Evolutionary conservation across 2,888 invertebrate species (phyloP), one percentile per base, ranked within the genome.

Genomic region (Sesamia inferens): DNA sequence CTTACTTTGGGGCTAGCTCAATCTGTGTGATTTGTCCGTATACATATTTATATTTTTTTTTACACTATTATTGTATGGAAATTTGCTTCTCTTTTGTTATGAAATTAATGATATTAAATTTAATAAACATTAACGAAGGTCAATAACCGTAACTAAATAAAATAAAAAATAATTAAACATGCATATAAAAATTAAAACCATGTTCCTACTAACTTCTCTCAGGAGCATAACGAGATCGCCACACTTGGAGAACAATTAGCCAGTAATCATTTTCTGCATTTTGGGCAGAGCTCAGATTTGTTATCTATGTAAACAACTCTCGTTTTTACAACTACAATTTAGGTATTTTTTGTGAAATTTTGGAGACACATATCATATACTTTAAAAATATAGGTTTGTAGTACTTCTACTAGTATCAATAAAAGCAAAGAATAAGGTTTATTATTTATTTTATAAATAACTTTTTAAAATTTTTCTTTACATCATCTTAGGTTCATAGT

Each of bases 401-500:
- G 3, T 31, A 31, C 31, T 31, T 31, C 31, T 1, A 31, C 3
- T 31, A 31, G 11, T 54, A 54, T 54, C n/a, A 54, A 22, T 54
- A n/a, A 54, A 54, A 54, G 11, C 13, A 22, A n/a, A 11, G 54
- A 54, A 54, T 54, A n/a, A n/a, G n/a, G n/a, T 54, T 90, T 73
- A 70, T 78, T 82, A 68, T 81, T 74, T 84, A 81, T 71, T 82
- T 76, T 22, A 82, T 84, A 90, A 88, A 91, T 90, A 88, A 88
- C 88, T 86, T 88, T 85, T 81, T 31, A 75, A 76, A 86, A 85
- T 10, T 22, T 14, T 87, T 89, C 86, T 87, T 88, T 84, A 84
- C 84, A 69, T 78, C 83, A 79, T 88, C 86, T 88, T 90, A 91
- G 74, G 79, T 81, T 87, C 85, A 72, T 74, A 80, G 74, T 91